phyloP scores from a whole-genome alignment of 2,888 invertebrate species.

The Acanthosepion pharaonis region DNA sequence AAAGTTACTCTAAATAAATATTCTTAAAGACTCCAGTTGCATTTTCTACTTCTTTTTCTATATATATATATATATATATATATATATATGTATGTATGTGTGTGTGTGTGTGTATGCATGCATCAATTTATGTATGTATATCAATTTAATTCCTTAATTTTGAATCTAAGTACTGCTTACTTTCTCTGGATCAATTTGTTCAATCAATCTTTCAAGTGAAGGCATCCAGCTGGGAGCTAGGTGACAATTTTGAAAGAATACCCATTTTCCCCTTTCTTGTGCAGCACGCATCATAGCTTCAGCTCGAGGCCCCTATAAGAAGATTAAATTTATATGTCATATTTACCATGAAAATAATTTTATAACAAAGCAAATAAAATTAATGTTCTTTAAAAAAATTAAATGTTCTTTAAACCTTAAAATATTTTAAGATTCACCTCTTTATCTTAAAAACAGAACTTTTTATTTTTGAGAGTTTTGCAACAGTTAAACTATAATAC shows the following conservation, averaged over 20 bases:
- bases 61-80: too few relatives aligned
- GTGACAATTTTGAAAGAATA: conserved; percentile 92
- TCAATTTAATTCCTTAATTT: too few relatives aligned
- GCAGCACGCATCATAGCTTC: conserved; percentile 84
- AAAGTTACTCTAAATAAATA: too few relatives aligned
- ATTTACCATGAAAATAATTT: background rate
- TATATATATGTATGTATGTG: too few relatives aligned
- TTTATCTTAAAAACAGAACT: background rate
- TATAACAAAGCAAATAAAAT: background rate
- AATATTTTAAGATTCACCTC: background rate
- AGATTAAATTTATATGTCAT: conserved; percentile 23
- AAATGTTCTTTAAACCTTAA: background rate
- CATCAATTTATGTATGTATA: too few relatives aligned
- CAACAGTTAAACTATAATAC: background rate
- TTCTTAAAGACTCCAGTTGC: too few relatives aligned
- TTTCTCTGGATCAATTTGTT: conserved; percentile 83
- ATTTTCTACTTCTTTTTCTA: too few relatives aligned
- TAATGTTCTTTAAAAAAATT: background rate
- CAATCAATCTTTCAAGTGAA: conserved; percentile 84
- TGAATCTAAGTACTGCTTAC: conserved; percentile 56
- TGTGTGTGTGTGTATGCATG: too few relatives aligned
- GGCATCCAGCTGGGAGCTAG: conserved; percentile 94
- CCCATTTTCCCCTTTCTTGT: conserved; percentile 87
- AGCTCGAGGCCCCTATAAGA: conserved; percentile 82
- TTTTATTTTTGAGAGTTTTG: background rate